Evolutionary conservation across 2,113 vertebrate species (phyloP), one percentile per base, ranked within the genome.

Genomic region (Corydoras sp.): DNA sequence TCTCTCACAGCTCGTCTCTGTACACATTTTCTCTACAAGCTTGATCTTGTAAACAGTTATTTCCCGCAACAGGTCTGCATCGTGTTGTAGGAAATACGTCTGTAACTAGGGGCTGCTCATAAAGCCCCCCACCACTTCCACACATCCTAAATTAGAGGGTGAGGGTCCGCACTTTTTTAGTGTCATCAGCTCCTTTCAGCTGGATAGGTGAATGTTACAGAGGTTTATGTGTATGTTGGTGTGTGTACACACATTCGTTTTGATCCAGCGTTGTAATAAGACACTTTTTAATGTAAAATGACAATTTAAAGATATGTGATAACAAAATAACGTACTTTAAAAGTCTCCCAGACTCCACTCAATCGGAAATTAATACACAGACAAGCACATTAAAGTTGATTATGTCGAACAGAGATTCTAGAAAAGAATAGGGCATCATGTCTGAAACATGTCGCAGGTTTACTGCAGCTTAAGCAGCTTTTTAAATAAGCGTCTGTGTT

Each of bases 71-170:
- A 80, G 69, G 65, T 70, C 72, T 79, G 79, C n/a, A 49, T 61
- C 3, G 71, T 79, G 79, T 85, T 81, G 77, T 79, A 55, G 31
- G 5, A 31, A 18, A 59, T 49, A 64, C 67, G 70, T 76, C 65
- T 35, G 70, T 68, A 30, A 86, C 78, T 73, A 63, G 60, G 62
- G 70, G 73, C 64, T 72, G 11, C 30, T 70, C 73, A 73, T 66
- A 76, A 81, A 85, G 79, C 80, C 80, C 84, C 80, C 68, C 61
- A 5, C 51, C 10, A 76, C 80, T 80, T 80, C 76, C 71, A 76
- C 51, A 55, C 72, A 81, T 86, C 88, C 82, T 79, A 87, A 89
- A 89, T 91, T 88, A 90, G 76, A 89, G 81, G 80, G 72, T 71
- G 81, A 79, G 76, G 68, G 29, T 68, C 72, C 3, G 58, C 77